A percentile compares a stretch with the other conserved stretches of the same genome.
Conservation (phyloP, 2,113 vertebrate genomes). For the Percopsis transmontana region DNA sequence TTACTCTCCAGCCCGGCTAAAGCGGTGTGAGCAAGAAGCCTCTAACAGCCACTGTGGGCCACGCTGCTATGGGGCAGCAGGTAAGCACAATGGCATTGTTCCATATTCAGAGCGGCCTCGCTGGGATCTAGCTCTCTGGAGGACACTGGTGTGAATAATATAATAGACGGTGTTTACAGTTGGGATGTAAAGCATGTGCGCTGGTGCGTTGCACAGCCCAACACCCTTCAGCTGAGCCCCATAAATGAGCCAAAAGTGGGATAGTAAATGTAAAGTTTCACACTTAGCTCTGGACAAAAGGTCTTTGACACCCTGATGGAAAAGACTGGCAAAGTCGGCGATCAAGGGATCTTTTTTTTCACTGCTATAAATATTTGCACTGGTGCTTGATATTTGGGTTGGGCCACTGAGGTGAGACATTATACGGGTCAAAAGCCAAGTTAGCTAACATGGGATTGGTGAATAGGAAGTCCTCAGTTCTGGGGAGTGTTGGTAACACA, state of each 20-base stretch:
- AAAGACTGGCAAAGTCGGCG: constrained; percentile 20
- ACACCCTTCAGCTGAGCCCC: constrained; percentile 77
- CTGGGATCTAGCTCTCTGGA: constrained; percentile 73
- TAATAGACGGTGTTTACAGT: constrained; percentile 81
- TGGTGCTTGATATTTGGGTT: constrained; percentile 8
- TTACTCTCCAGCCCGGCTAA: constrained; percentile 78
- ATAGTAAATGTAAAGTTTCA: constrained; percentile 66
- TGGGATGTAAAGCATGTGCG: constrained; percentile 76
- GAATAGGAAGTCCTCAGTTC: background rate
- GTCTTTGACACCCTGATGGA: constrained; percentile 34
- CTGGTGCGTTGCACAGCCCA: constrained; percentile 73
- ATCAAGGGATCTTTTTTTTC: background rate
- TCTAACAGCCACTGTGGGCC: constrained; percentile 69
- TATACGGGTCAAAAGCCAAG: background rate
- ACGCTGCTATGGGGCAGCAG: constrained; percentile 69
- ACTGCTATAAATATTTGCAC: background rate
- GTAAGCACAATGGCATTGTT: constrained; percentile 77
- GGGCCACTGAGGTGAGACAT: background rate
- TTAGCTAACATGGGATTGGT: constrained; percentile 1
- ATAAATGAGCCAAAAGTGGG: constrained; percentile 73
- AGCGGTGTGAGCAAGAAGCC: constrained; percentile 74
- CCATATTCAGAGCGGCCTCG: constrained; percentile 80
- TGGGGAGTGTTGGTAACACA: no score
- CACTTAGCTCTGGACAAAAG: constrained; percentile 57
- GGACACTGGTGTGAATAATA: constrained; percentile 78